phyloP scores from a whole-genome alignment of 1,140 invertebrate species.

The Magallana angulata region DNA sequence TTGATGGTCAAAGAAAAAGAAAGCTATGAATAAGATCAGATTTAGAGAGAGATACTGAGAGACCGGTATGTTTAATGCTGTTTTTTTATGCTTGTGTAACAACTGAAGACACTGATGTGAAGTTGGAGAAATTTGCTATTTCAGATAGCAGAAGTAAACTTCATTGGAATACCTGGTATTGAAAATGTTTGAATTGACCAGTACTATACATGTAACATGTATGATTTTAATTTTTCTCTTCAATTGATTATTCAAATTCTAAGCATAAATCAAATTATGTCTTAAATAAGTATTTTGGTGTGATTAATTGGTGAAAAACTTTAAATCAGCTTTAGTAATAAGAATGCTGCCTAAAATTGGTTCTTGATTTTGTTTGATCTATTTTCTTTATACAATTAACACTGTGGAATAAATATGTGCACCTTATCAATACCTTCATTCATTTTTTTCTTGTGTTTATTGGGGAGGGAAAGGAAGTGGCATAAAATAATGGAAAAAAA shows the following conservation, averaged over 20 bases:
- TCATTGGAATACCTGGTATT: neutral
- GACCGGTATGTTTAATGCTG: neutral
- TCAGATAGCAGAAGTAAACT: neutral
- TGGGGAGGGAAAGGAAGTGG: no score
- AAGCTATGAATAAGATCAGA: neutral
- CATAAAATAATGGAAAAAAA: no score
- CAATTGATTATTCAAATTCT: no score
- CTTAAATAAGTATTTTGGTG: neutral
- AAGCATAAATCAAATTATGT: neutral
- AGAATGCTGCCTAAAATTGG: neutral
- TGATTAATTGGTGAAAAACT: neutral
- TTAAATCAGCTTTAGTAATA: neutral
- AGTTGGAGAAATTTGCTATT: neutral
- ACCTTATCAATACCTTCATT: neutral
- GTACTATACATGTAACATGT: conserved; percentile 2
- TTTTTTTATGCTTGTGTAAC: neutral
- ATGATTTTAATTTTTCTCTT: neutral
- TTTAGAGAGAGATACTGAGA: neutral
- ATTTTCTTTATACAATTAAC: neutral
- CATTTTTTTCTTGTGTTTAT: no score
- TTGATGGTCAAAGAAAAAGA: neutral
- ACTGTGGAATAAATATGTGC: neutral
- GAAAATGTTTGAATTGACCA: neutral
- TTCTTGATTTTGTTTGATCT: neutral
- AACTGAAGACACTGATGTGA: neutral